A percentile compares a stretch with the other conserved stretches of the same genome.
Evolutionary conservation across 1,140 invertebrate species (phyloP).

Genomic region (Littorina saxatilis): DNA sequence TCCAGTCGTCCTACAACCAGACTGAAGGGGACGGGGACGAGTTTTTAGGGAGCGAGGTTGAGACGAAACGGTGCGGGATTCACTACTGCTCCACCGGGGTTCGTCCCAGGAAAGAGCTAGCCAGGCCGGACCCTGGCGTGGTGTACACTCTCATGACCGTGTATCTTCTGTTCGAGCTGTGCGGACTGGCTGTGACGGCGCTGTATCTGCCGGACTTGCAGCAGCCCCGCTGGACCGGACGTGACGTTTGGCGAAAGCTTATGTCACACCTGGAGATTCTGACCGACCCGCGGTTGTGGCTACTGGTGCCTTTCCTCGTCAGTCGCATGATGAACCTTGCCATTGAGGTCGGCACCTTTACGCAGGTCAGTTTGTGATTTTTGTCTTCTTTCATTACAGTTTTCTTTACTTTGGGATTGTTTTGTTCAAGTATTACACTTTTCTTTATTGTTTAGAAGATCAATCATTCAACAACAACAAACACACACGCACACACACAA

Average conservation of each 20-base stretch:
- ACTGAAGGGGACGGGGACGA: not conserved
- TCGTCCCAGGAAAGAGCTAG: slow-evolving; percentile 15
- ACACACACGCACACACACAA: too few relatives aligned
- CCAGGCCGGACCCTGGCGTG: not conserved
- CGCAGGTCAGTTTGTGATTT: not conserved
- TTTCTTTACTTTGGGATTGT: too few relatives aligned
- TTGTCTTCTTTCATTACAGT: not conserved
- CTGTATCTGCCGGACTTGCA: slow-evolving; percentile 19
- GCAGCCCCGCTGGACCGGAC: not conserved
- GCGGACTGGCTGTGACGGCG: slow-evolving; percentile 9
- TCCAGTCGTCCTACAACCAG: slow-evolving; percentile 36
- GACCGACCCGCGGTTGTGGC: slow-evolving; percentile 15
- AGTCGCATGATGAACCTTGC: slow-evolving; percentile 24
- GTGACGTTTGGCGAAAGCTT: not conserved
- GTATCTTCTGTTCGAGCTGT: slow-evolving; percentile 2
- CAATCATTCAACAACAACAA: too few relatives aligned
- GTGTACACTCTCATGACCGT: not conserved
- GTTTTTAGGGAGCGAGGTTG: too few relatives aligned
- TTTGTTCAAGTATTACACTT: too few relatives aligned
- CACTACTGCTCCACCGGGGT: slow-evolving; percentile 41
- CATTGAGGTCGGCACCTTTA: slow-evolving; percentile 18
- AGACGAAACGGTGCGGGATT: not conserved
- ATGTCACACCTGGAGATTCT: slow-evolving; percentile 29
- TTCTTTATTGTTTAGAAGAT: too few relatives aligned
- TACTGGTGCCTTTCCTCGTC: slow-evolving; percentile 36